Percentiles rank a stretch among this genome's conserved stretches.
phyloP scores from a whole-genome alignment of 2,113 vertebrate genomes.

The Amazona guildingii region DNA sequence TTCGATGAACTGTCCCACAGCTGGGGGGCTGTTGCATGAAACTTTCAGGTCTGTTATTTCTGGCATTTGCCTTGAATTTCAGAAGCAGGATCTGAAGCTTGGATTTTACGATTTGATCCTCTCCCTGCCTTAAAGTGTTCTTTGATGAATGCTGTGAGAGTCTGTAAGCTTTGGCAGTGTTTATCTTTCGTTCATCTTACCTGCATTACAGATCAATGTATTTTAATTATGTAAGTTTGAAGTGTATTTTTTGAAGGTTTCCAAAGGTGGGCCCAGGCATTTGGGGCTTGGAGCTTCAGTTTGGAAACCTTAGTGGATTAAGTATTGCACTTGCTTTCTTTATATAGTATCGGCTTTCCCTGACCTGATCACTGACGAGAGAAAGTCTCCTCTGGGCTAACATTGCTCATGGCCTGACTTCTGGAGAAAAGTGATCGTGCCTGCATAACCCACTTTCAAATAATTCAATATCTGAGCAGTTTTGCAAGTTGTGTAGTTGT shows the following conservation, averaged over 20 bases:
- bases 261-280: background rate
- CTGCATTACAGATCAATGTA: constrained; percentile 9
- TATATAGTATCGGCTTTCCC: background rate
- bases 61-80: constrained; percentile 14
- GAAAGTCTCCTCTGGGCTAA: background rate
- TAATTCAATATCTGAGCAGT: background rate
- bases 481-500: background rate
- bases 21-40: background rate
- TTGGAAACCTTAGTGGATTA: background rate
- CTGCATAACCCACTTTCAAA: background rate
- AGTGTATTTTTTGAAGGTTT: background rate
- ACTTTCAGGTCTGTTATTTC: constrained; percentile 4
- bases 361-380: background rate
- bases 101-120: constrained; percentile 28
- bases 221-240: background rate
- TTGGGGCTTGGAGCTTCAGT: background rate
- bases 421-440: background rate
- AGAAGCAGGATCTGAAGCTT: constrained; percentile 13
- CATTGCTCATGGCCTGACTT: background rate
- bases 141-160: constrained; percentile 45
- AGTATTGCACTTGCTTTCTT: background rate
- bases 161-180: constrained; percentile 22
- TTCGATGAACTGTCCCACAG: background rate
- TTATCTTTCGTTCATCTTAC: constrained; percentile 48
- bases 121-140: constrained; percentile 26